These are phyloP conservation scores for Aplysia californica DNA, from an alignment of 1,140 invertebrate genomes.

Conservation along the genomic window DNA sequence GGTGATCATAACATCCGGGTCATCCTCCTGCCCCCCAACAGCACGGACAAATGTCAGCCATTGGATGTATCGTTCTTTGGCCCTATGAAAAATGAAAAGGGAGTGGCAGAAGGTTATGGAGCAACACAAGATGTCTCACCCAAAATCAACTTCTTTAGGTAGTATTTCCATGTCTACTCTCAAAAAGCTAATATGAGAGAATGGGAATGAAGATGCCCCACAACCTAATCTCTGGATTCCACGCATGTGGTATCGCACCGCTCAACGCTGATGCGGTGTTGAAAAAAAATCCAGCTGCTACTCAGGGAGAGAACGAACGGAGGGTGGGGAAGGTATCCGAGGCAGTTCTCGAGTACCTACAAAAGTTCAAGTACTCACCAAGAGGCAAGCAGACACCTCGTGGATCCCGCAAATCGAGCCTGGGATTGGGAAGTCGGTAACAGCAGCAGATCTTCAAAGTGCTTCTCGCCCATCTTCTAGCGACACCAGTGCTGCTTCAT, in stretches of 20 bases:
- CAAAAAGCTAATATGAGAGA: neutral
- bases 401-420: neutral
- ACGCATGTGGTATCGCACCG: neutral
- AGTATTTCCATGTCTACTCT: neutral
- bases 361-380: neutral
- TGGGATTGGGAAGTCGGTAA: neutral
- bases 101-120: slow-evolving; percentile 43
- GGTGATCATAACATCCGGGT: slow-evolving; percentile 34
- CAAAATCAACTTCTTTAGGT: neutral
- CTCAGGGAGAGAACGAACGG: neutral
- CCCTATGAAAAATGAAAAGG: slow-evolving; percentile 39
- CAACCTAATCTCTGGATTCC: neutral
- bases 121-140: neutral
- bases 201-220: neutral
- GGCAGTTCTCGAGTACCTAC: neutral
- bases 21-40: slow-evolving; percentile 33
- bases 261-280: neutral
- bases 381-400: neutral
- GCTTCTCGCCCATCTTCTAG: neutral
- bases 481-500: slow-evolving; percentile 10
- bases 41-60: slow-evolving; percentile 39
- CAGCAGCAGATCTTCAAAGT: neutral
- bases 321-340: neutral
- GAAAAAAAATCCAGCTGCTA: neutral
- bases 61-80: slow-evolving; percentile 45